These are phyloP conservation scores for Zootermopsis nevadensis DNA, from an alignment of 2,888 invertebrate genomes.

Conservation along the genomic window DNA sequence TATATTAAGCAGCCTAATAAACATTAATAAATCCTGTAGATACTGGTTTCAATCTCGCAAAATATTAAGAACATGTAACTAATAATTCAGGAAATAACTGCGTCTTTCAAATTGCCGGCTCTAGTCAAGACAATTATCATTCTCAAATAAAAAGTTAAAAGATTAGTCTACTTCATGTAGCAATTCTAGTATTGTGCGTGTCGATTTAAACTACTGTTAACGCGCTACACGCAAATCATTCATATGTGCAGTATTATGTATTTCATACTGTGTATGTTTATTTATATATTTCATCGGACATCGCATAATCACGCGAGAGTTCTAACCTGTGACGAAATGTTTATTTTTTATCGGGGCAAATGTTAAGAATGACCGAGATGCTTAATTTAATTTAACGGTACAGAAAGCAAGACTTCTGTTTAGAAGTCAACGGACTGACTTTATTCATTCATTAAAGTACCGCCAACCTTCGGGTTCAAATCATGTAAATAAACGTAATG, in stretches of 20 bases:
- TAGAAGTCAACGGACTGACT: neutral
- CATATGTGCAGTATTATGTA: conserved; percentile 17
- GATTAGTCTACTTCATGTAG: neutral
- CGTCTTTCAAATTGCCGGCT: neutral
- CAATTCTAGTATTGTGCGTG: neutral
- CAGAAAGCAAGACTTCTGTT: neutral
- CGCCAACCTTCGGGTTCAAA: neutral
- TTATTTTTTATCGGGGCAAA: neutral
- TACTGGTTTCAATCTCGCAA: too few species aligned
- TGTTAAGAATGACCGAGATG: neutral
- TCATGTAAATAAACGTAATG: neutral
- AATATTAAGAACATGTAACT: too few species aligned
- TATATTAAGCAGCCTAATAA: too few species aligned
- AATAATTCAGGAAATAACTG: too few species aligned
- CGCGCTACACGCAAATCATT: neutral
- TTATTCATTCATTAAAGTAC: neutral
- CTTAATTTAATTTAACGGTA: neutral
- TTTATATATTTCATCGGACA: conserved; percentile 1
- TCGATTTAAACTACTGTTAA: neutral
- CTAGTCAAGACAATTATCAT: neutral
- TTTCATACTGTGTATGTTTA: conserved; percentile 5
- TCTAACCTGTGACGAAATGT: neutral
- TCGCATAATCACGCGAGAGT: neutral
- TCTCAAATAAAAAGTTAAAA: neutral
- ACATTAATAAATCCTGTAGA: too few species aligned